A percentile compares a stretch with the other conserved stretches of the same genome.
These are phyloP conservation scores for Caerostris extrusa DNA, from an alignment of 1,140 invertebrate genomes.

Conservation along the genomic window DNA sequence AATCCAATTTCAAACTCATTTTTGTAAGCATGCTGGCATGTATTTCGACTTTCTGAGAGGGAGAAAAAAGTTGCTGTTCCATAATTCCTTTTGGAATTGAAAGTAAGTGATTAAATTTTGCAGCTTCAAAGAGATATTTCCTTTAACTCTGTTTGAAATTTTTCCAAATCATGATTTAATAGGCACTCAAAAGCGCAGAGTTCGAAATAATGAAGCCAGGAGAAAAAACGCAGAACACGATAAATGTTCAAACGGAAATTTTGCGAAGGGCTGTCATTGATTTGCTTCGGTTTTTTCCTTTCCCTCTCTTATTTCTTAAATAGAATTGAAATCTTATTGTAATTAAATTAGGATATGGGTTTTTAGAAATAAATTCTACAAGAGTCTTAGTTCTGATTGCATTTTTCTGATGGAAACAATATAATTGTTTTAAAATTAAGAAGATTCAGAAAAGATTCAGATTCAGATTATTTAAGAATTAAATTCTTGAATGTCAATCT, in stretches of 20 bases:
- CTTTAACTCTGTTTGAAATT: not conserved
- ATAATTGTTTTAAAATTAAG: too few species aligned
- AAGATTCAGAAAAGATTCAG: too few species aligned
- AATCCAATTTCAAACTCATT: conserved; percentile 7
- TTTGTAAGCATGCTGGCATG: not conserved
- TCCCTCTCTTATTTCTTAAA: not conserved
- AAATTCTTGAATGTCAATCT: too few species aligned
- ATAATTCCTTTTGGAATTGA: not conserved
- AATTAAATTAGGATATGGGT: not conserved
- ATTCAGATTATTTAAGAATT: too few species aligned
- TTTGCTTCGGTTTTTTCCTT: not conserved
- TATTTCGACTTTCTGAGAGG: not conserved
- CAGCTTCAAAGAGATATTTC: not conserved
- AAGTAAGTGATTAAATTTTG: conserved; percentile 23
- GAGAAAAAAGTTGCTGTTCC: not conserved
- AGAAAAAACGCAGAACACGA: not conserved
- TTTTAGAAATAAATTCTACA: too few species aligned
- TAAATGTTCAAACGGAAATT: not conserved
- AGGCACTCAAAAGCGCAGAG: not conserved
- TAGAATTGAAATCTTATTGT: not conserved
- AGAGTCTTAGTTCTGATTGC: too few species aligned
- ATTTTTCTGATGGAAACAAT: too few species aligned
- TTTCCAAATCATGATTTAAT: conserved; percentile 7
- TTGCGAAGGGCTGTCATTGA: not conserved
- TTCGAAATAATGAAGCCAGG: not conserved